A percentile compares a stretch with the other conserved stretches of the same genome.
These are phyloP conservation scores for Apeira syringaria DNA, from an alignment of 2,888 invertebrate genomes.

Conservation along the genomic window DNA sequence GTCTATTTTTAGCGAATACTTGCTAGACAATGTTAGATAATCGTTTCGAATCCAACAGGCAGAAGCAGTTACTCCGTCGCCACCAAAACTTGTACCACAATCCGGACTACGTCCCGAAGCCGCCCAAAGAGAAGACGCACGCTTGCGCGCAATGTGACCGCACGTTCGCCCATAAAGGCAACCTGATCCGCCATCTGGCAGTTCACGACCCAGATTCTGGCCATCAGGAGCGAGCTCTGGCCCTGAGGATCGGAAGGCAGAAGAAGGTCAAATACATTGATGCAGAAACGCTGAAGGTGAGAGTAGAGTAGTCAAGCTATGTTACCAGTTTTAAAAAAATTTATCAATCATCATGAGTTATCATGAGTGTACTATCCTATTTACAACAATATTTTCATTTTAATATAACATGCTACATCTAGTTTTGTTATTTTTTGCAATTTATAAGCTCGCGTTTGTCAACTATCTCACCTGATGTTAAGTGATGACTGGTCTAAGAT, in stretches of 20 bases:
- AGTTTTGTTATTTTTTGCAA: too few species aligned
- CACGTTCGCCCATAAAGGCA: constrained; percentile 93
- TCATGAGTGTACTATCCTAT: too few species aligned
- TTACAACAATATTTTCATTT: too few species aligned
- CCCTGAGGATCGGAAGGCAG: constrained; percentile 90
- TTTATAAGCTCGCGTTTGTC: too few species aligned
- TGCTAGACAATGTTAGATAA: too few species aligned
- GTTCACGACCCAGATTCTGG: constrained; percentile 94
- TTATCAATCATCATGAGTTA: too few species aligned
- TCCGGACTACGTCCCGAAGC: constrained; percentile 93
- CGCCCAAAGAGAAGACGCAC: constrained; percentile 94
- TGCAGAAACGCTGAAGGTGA: constrained; percentile 59
- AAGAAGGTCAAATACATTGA: constrained; percentile 88
- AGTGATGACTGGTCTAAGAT: too few species aligned
- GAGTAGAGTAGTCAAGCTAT: too few species aligned
- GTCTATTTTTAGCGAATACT: too few species aligned
- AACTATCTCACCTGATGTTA: too few species aligned
- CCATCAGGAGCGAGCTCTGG: constrained; percentile 88
- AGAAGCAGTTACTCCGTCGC: constrained; percentile 94
- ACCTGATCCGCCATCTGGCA: constrained; percentile 95
- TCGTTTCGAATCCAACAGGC: constrained; percentile 85
- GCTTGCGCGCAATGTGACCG: constrained; percentile 92
- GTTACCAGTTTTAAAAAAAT: too few species aligned
- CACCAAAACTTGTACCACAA: constrained; percentile 97
- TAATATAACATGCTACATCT: too few species aligned